phyloP scores from a whole-genome alignment of 2,888 invertebrate genomes.

The Caenorhabditis sp. region DNA sequence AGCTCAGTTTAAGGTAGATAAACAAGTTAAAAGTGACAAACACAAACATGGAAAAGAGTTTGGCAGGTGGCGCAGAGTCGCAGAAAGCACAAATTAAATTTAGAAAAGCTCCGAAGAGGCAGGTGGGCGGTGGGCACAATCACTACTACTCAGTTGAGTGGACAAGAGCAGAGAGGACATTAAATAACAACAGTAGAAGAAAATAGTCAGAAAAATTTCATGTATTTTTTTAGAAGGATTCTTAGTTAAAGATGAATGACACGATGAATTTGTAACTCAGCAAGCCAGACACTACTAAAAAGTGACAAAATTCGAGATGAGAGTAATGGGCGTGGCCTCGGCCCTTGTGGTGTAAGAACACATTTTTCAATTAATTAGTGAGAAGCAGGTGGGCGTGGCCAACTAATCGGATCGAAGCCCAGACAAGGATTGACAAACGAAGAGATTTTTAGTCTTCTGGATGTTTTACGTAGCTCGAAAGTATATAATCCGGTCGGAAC shows the following conservation, averaged over 20 bases:
- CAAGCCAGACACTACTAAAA: background rate
- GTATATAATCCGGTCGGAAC: background rate
- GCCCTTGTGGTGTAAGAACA: constrained; percentile 14
- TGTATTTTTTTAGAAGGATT: background rate
- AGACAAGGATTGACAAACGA: background rate
- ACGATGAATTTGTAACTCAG: background rate
- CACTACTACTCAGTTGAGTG: constrained; percentile 2
- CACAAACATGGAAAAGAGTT: constrained; percentile 16
- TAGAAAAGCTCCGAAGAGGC: constrained; percentile 17
- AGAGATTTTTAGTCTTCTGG: background rate
- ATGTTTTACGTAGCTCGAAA: background rate
- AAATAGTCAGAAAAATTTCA: constrained; percentile 4
- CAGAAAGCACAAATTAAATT: constrained; percentile 32
- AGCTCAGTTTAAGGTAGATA: constrained; percentile 1
- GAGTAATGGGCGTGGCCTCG: constrained; percentile 3
- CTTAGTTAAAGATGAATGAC: constrained; percentile 47
- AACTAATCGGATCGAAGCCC: constrained; percentile 11
- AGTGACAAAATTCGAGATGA: constrained; percentile 40
- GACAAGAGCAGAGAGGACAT: background rate
- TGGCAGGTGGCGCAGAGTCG: background rate
- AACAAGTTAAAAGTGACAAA: constrained; percentile 46
- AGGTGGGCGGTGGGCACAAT: constrained; percentile 20
- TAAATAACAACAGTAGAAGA: constrained; percentile 8
- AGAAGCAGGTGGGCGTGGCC: constrained; percentile 9
- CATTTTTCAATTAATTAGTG: constrained; percentile 3